These are phyloP conservation scores for Ptilorrhoa leucosticta DNA, from an alignment of 2,113 vertebrate species.

Conservation along the genomic window DNA sequence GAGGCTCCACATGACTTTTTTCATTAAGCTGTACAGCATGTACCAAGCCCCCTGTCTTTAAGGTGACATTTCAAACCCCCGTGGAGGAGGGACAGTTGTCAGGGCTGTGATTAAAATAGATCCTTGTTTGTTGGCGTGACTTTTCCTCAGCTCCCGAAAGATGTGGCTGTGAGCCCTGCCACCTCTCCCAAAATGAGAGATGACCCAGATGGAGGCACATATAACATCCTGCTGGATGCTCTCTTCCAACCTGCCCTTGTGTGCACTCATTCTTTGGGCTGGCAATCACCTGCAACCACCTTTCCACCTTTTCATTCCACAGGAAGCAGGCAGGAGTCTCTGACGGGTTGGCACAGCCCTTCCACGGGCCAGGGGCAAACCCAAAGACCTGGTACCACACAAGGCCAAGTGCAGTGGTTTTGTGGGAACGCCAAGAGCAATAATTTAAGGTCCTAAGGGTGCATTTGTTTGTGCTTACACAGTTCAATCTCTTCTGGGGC, in stretches of 20 bases:
- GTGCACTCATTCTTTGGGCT: background rate
- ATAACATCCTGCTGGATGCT: background rate
- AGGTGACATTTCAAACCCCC: slow-evolving; percentile 15
- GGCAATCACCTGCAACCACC: rapidly evolving
- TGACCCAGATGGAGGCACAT: background rate
- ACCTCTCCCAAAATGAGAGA: background rate
- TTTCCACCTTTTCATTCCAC: background rate
- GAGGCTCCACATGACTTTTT: background rate
- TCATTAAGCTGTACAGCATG: slow-evolving; percentile 32
- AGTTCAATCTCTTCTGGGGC: rapidly evolving
- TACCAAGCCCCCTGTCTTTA: slow-evolving; percentile 18
- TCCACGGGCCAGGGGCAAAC: rapidly evolving
- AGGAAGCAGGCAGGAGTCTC: background rate
- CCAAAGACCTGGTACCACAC: background rate
- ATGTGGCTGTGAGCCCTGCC: background rate
- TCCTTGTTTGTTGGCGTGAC: background rate
- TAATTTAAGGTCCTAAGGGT: background rate
- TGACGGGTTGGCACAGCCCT: background rate
- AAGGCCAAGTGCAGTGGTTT: background rate
- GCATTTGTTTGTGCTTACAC: rapidly evolving
- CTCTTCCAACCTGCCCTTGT: background rate
- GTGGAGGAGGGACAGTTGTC: slow-evolving; percentile 3
- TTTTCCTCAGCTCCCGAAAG: background rate
- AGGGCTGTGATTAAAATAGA: slow-evolving; percentile 18
- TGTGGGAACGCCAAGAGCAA: background rate